These are phyloP conservation scores for Andricus curvator DNA, from an alignment of 2,888 invertebrate genomes.

Conservation along the genomic window DNA sequence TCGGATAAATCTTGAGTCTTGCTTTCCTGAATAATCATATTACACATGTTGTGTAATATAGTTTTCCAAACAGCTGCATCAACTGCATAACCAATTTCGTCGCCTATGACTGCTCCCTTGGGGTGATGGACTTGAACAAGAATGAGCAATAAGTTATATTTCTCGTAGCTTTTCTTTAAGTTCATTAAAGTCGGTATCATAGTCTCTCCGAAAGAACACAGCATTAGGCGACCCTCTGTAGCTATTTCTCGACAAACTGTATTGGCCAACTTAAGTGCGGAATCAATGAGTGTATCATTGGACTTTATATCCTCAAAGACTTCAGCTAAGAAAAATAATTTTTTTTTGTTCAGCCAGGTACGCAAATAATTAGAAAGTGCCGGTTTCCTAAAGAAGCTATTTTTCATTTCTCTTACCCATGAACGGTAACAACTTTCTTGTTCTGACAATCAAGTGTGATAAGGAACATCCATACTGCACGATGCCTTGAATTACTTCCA, in stretches of 20 bases:
- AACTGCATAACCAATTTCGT: constrained; percentile 74
- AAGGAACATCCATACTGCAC: constrained; percentile 77
- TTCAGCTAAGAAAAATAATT: constrained; percentile 52
- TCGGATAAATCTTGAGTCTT: constrained; percentile 59
- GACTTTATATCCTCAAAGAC: constrained; percentile 55
- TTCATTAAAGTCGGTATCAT: constrained; percentile 67
- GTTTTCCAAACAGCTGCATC: constrained; percentile 78
- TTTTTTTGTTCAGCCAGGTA: background rate
- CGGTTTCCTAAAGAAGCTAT: background rate
- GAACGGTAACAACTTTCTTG: constrained; percentile 65
- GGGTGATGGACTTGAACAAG: constrained; percentile 81
- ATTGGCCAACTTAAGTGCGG: constrained; percentile 64
- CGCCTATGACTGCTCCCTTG: constrained; percentile 73
- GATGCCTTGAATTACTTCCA: constrained; percentile 78
- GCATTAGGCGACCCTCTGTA: constrained; percentile 79
- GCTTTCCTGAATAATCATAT: constrained; percentile 72
- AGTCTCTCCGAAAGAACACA: constrained; percentile 80
- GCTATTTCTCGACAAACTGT: constrained; percentile 77
- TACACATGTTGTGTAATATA: constrained; percentile 75
- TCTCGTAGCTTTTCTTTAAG: constrained; percentile 70
- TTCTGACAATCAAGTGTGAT: constrained; percentile 62
- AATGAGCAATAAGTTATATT: constrained; percentile 79
- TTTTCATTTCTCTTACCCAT: constrained; percentile 60
- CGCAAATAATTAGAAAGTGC: constrained; percentile 19
- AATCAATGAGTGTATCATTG: constrained; percentile 56